Evolutionary conservation across 2,797 vertebrate genomes (phyloP).

Genomic region (Epinephelus coioides): DNA sequence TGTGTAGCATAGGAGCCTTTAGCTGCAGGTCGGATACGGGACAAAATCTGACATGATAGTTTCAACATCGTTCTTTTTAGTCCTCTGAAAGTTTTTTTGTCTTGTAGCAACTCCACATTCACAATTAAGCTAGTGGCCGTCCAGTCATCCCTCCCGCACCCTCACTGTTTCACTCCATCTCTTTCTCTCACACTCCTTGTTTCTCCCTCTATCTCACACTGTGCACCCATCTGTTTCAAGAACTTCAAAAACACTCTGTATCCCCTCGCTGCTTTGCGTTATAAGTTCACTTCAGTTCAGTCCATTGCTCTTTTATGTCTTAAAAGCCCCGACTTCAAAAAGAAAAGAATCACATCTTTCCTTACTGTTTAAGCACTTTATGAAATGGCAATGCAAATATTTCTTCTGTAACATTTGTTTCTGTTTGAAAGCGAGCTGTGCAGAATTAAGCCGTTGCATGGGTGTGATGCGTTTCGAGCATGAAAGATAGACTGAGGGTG

Average conservation of each 20-base stretch:
- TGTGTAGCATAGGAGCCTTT: neutral
- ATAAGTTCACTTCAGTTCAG: constrained; percentile 49
- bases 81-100: constrained; percentile 28
- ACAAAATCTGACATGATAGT: constrained; percentile 2
- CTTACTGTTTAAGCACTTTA: constrained; percentile 29
- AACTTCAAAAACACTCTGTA: constrained; percentile 66
- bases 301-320: constrained; percentile 57
- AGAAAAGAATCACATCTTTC: constrained; percentile 27
- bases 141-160: constrained; percentile 33
- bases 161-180: constrained; percentile 48
- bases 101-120: constrained; percentile 5
- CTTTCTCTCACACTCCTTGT: constrained; percentile 48
- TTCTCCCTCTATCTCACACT: constrained; percentile 72
- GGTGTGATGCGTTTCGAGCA: constrained; percentile 40
- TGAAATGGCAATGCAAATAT: constrained; percentile 39
- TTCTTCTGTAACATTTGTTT: constrained; percentile 44
- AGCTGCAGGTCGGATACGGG: neutral
- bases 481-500: constrained; percentile 55
- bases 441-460: constrained; percentile 47
- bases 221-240: constrained; percentile 79
- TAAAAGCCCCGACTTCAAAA: constrained; percentile 54
- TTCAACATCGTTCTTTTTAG: neutral
- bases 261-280: constrained; percentile 46
- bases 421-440: constrained; percentile 33
- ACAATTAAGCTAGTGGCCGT: constrained; percentile 35